phyloP scores from a whole-genome alignment of 2,888 invertebrate genomes.

The Beris chalybata region DNA sequence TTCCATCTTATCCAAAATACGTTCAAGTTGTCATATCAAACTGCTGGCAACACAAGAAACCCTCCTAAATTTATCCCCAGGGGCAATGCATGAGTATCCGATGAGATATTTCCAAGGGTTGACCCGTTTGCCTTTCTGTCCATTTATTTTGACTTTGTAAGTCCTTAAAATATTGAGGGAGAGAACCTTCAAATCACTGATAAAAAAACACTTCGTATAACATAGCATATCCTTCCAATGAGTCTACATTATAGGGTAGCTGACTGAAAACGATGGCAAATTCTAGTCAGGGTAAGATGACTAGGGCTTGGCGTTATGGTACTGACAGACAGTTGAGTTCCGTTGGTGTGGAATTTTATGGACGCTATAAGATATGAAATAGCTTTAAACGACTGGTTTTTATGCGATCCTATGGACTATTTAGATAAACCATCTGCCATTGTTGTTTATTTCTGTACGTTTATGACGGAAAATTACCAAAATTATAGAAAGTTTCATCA shows the following conservation, averaged over 20 bases:
- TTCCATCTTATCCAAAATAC: conserved; percentile 2
- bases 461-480: conserved; percentile 13
- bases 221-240: neutral
- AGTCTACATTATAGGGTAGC: conserved; percentile 8
- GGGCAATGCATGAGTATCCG: conserved; percentile 1
- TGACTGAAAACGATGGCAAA: conserved; percentile 12
- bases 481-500: conserved; percentile 6
- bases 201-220: conserved; percentile 9
- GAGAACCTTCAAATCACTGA: conserved; percentile 5
- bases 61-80: conserved; percentile 1
- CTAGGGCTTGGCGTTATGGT: neutral
- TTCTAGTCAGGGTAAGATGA: neutral
- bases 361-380: conserved; percentile 12
- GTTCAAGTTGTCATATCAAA: conserved; percentile 18
- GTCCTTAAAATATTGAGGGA: conserved; percentile 11
- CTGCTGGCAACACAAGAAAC: neutral
- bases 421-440: conserved; percentile 19
- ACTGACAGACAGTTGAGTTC: conserved; percentile 12
- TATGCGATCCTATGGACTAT: conserved; percentile 18
- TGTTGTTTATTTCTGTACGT: conserved; percentile 13
- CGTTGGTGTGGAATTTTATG: conserved; percentile 16
- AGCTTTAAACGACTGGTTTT: conserved; percentile 16
- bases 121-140: conserved; percentile 11
- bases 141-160: conserved; percentile 10
- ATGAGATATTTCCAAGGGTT: conserved; percentile 6